Conservation (phyloP, 2,797 vertebrate species). For the Lithobates sylvaticus region DNA sequence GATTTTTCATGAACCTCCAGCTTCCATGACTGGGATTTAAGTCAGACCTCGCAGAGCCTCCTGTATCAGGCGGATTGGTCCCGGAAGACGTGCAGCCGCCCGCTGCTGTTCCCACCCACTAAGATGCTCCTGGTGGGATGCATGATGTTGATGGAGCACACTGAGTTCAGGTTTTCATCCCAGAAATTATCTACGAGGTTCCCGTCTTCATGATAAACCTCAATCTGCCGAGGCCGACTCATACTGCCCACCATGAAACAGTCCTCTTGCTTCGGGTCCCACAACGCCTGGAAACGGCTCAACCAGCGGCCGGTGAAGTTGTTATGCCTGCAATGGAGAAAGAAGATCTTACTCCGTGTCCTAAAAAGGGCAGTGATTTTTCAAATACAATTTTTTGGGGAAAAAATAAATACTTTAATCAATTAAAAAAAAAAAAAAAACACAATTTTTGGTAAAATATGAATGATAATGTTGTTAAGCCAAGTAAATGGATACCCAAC, state of each 20-base stretch:
- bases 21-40: neutral
- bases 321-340: constrained; percentile 74
- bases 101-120: constrained; percentile 83
- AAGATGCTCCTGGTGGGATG: constrained; percentile 82
- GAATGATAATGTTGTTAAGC: too few relatives aligned
- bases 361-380: too few relatives aligned
- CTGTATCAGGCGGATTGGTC: neutral
- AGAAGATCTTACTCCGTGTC: neutral
- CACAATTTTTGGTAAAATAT: too few relatives aligned
- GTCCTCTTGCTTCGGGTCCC: constrained; percentile 89
- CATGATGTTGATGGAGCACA: constrained; percentile 80
- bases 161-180: constrained; percentile 75
- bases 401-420: too few relatives aligned
- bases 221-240: constrained; percentile 73
- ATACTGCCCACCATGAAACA: constrained; percentile 86
- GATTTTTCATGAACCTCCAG: too few relatives aligned
- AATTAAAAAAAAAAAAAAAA: too few relatives aligned
- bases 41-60: neutral
- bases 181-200: constrained; percentile 73
- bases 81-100: constrained; percentile 78
- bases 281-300: constrained; percentile 79
- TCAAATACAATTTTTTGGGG: too few relatives aligned
- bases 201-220: constrained; percentile 81
- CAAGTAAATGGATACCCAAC: too few relatives aligned
- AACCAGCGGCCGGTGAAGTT: too few relatives aligned